Base-by-base conservation (phyloP, 1,140 invertebrate species). In the Cydia strobilella region DNA sequence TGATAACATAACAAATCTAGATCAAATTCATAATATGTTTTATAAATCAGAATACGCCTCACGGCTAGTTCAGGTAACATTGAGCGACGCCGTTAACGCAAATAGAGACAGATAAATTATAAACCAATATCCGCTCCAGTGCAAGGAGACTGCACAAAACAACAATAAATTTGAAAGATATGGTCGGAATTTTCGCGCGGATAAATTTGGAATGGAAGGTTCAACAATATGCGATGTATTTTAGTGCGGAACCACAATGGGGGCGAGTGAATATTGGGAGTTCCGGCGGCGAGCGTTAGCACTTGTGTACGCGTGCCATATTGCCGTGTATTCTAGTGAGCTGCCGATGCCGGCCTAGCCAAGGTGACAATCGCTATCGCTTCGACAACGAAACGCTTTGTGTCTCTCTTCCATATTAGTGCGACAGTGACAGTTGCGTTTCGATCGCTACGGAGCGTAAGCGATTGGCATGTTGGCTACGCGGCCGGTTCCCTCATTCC, bases 91-190 rank as follows among this genome's bases (percentile, higher is more conserved):
- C 65, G 65, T 18, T 35, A 69, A 69, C 31, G 65, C 27, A 27
- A 35, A 35, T 35, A n/a, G 65, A 42, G 31, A 6, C 65, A 18
- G n/a, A 69, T 69, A 35, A 69, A 69, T 69, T 69, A 69, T 69
- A 69, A 69, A 69, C 27, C 27, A 69, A 69, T 69, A 69, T 42
- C 65, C 25, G 31, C 23, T 69, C 31, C 65, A 35, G n/a, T 20
- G 65, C 65, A 69, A 69, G 65, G 65, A 69, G 54, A 59, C 54
- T 69, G 65, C 65, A 69, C 31, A 42, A 69, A 69, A 69, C 27
- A 69, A 69, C 65, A 69, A 69, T 69, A 69, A 69, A 69, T 69
- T 69, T 69, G 27, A 35, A 69, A 69, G 65, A 69, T 69, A 69
- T 42, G 65, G 27, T 12, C 31, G 65, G 65, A 69, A 69, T 69